Evolutionary conservation across 2,888 invertebrate species (phyloP).

Genomic region (Microchrysa polita): DNA sequence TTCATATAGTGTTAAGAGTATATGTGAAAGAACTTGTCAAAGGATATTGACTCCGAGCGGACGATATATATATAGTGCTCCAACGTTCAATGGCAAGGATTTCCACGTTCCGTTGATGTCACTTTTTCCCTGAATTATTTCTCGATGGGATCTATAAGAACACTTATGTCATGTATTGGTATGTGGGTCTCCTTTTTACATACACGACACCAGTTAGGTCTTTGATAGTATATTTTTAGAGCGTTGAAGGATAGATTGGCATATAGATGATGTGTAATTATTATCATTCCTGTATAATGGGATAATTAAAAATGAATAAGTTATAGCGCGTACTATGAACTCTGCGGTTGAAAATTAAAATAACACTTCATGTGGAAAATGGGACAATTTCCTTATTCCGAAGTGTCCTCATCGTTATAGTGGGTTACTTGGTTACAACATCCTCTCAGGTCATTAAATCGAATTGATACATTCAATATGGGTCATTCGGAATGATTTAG

Average conservation of each 20-base stretch:
- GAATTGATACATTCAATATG: too few species aligned
- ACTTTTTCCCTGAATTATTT: slow-evolving; percentile 18
- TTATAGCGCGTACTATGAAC: too few species aligned
- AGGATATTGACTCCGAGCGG: slow-evolving; percentile 24
- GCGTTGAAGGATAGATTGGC: not conserved
- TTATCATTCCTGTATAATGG: not conserved
- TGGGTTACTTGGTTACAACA: too few species aligned
- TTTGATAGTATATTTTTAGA: not conserved
- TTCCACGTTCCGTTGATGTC: not conserved
- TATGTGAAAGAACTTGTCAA: slow-evolving; percentile 28
- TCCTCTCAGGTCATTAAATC: too few species aligned
- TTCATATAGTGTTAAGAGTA: too few species aligned
- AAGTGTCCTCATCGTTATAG: too few species aligned
- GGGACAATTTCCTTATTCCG: too few species aligned
- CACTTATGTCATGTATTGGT: not conserved
- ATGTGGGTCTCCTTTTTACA: slow-evolving; percentile 2
- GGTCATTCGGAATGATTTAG: too few species aligned
- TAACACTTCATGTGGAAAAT: too few species aligned
- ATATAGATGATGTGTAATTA: not conserved
- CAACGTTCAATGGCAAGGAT: slow-evolving; percentile 18
- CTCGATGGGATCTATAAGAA: not conserved
- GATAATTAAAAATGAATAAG: not conserved
- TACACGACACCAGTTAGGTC: not conserved
- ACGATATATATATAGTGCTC: not conserved
- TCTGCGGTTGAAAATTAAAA: too few species aligned